These are phyloP conservation scores for Todiramphus chloris DNA, from an alignment of 2,113 vertebrate species.

Conservation along the genomic window DNA sequence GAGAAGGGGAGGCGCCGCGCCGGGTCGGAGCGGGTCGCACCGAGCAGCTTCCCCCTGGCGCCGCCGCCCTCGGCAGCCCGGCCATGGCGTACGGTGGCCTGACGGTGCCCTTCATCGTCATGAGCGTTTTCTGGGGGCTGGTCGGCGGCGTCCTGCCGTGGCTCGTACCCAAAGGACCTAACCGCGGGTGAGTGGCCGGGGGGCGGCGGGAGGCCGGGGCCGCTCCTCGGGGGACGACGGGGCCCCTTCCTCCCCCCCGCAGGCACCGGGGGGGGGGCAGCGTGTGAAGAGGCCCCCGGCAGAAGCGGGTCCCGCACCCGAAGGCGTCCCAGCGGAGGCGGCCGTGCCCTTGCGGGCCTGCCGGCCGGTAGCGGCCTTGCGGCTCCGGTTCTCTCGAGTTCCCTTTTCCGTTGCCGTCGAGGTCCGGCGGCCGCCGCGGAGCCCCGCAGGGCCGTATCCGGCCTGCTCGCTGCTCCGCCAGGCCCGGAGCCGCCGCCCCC, in stretches of 20 bases:
- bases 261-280: background rate
- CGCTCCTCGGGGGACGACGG: background rate
- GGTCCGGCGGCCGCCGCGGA: too few species aligned
- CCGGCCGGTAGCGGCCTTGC: background rate
- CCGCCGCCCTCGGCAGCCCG: background rate
- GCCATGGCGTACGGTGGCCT: conserved; percentile 82
- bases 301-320: background rate
- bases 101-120: conserved; percentile 83
- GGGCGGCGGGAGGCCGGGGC: background rate
- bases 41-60: background rate
- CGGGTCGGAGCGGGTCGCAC: background rate
- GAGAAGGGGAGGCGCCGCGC: background rate
- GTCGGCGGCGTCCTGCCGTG: conserved; percentile 88
- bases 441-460: background rate
- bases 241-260: background rate
- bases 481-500: background rate
- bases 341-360: background rate
- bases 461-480: too few species aligned
- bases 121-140: conserved; percentile 91
- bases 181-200: conserved; percentile 85
- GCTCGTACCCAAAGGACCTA: conserved; percentile 93
- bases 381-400: background rate
- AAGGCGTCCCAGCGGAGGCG: background rate
- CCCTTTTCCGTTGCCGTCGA: background rate
- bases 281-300: background rate